Percentiles rank a stretch among this genome's conserved stretches.
These are phyloP conservation scores for Pseudococcus viburni DNA, from an alignment of 2,888 invertebrate species.

Conservation along the genomic window DNA sequence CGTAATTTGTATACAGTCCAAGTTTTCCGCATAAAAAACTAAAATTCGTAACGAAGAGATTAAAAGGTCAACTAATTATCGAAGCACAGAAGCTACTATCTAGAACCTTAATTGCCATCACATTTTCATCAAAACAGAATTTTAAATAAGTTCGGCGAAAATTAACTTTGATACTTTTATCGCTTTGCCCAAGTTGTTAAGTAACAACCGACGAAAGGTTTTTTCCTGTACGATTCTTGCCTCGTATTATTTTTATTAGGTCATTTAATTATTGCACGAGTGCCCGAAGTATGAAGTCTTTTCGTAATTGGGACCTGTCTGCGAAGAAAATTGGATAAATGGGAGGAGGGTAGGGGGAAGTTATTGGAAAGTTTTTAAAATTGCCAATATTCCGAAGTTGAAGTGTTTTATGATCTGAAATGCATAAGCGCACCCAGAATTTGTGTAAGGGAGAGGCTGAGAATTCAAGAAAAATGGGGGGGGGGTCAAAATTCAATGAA, in stretches of 20 bases:
- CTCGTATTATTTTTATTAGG: not conserved
- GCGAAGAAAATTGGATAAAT: too few species aligned
- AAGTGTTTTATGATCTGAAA: too few species aligned
- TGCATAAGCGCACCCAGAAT: too few species aligned
- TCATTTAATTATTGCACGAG: not conserved
- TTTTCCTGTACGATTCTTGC: not conserved
- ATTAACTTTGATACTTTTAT: constrained; percentile 46
- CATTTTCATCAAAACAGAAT: constrained; percentile 48
- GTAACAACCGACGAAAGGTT: constrained; percentile 15
- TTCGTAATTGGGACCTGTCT: not conserved
- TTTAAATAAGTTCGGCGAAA: constrained; percentile 28
- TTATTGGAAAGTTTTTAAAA: too few species aligned
- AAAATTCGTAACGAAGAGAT: constrained; percentile 40
- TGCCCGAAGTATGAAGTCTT: not conserved
- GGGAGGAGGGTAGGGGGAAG: too few species aligned
- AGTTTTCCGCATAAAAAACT: constrained; percentile 43
- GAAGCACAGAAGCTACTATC: constrained; percentile 25
- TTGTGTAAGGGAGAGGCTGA: too few species aligned
- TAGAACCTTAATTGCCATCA: constrained; percentile 10
- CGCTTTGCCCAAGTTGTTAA: constrained; percentile 13
- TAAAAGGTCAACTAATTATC: constrained; percentile 43
- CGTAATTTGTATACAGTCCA: constrained; percentile 48
- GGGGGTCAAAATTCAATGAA: too few species aligned
- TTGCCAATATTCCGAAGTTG: too few species aligned
- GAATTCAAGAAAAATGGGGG: too few species aligned